Percentiles rank a stretch among this genome's conserved stretches.
Conservation (phyloP, 2,113 vertebrate genomes). For the Plestiodon gilberti region DNA sequence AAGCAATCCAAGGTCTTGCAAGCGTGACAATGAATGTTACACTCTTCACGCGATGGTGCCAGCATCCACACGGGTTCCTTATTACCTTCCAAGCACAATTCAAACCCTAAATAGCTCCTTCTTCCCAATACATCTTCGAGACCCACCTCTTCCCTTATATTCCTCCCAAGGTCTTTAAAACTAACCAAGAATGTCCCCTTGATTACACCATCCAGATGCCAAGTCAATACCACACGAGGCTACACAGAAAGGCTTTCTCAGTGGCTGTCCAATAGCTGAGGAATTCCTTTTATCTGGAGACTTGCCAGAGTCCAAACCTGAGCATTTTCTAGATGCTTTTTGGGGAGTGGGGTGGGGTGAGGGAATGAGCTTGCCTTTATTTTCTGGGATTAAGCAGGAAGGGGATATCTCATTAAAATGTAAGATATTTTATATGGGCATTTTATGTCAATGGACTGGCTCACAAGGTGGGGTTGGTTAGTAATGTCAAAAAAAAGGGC, state of each 20-base stretch:
- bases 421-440: neutral
- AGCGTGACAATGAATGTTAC: neutral
- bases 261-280: neutral
- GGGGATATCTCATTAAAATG: neutral
- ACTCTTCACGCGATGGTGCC: neutral
- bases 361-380: neutral
- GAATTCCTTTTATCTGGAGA: conserved; percentile 5
- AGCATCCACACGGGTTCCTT: neutral
- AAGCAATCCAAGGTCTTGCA: conserved; percentile 47
- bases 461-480: neutral
- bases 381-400: neutral
- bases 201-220: conserved; percentile 14
- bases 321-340: conserved; percentile 2
- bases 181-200: conserved; percentile 22
- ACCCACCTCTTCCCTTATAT: neutral
- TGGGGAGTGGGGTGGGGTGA: neutral
- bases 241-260: neutral
- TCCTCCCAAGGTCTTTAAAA: neutral
- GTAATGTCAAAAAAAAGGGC: neutral
- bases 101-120: conserved; percentile 9
- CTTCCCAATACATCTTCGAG: neutral
- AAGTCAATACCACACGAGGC: conserved; percentile 1
- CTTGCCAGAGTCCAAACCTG: neutral
- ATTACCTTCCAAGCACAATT: neutral
- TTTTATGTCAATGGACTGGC: neutral